Conservation (phyloP, 92 coral and sea anemone species). For the Ricordea florida region DNA sequence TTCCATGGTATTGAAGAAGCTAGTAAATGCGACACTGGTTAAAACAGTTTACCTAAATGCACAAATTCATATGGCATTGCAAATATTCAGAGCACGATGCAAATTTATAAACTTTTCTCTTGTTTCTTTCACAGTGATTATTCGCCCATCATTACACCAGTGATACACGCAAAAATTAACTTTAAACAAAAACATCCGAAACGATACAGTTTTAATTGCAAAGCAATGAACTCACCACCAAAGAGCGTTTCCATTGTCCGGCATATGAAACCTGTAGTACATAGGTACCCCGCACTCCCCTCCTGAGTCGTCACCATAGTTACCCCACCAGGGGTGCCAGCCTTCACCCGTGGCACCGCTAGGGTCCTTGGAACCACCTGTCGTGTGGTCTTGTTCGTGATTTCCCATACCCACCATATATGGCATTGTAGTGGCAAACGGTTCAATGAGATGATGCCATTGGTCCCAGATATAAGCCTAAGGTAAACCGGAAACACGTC, state of each 20-base stretch:
- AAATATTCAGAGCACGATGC: too few species aligned
- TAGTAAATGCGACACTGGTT: too few species aligned
- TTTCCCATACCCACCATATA: conserved; percentile 92
- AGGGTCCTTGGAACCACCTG: conserved; percentile 83
- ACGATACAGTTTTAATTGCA: too few species aligned
- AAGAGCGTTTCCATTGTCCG: conserved; percentile 82
- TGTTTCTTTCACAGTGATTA: too few species aligned
- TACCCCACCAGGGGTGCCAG: conserved; percentile 90
- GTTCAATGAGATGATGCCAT: conserved; percentile 85
- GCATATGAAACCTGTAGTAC: conserved; percentile 88
- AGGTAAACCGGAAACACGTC: not conserved
- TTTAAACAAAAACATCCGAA: too few species aligned
- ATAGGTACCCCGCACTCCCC: conserved; percentile 94
- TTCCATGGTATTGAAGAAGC: too few species aligned
- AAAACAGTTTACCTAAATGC: too few species aligned
- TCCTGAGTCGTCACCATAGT: conserved; percentile 85
- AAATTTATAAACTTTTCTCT: too few species aligned
- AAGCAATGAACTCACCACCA: conserved; percentile 70
- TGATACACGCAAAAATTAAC: too few species aligned
- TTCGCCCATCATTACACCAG: too few species aligned
- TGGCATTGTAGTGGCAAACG: conserved; percentile 77
- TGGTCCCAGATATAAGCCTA: conserved; percentile 93
- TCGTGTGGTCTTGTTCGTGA: conserved; percentile 82
- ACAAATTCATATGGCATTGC: too few species aligned
- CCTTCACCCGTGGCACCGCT: conserved; percentile 89